Percentiles rank a stretch among this genome's conserved stretches.
Evolutionary conservation across 2,888 invertebrate species (phyloP).

Genomic region (Coelopa pilipes): DNA sequence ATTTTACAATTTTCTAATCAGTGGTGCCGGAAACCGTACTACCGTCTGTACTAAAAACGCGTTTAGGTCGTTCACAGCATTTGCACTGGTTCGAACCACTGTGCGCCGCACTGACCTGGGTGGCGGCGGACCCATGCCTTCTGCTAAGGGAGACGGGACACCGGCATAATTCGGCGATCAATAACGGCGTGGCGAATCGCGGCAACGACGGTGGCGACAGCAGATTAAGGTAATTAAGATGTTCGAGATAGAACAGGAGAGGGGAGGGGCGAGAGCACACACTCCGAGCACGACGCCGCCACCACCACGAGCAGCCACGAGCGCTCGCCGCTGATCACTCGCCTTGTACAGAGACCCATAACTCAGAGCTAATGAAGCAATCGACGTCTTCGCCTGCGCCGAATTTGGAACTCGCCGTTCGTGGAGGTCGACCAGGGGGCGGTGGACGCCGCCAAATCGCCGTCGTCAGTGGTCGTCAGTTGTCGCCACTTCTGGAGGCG

Average conservation of each 20-base stretch:
- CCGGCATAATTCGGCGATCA: constrained; percentile 25
- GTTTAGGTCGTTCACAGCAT: too few species aligned
- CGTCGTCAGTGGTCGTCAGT: constrained; percentile 2
- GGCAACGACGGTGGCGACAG: background rate
- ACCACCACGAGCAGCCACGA: constrained; percentile 5
- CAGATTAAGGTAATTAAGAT: constrained; percentile 28
- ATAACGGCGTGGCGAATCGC: constrained; percentile 23
- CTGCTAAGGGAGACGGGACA: background rate
- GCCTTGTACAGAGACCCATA: constrained; percentile 23
- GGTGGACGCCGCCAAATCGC: background rate
- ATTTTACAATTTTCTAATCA: too few species aligned
- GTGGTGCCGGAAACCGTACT: too few species aligned
- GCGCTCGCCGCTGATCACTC: background rate
- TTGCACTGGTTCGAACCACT: too few species aligned
- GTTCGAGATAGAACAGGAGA: background rate
- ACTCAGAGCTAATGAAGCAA: constrained; percentile 34
- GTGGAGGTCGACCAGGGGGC: background rate
- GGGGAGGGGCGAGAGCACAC: too few species aligned
- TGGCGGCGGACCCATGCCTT: constrained; percentile 11
- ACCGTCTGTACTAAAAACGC: too few species aligned
- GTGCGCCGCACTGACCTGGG: constrained; percentile 8
- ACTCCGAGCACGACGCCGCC: background rate
- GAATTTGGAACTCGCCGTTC: constrained; percentile 21
- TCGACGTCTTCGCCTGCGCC: constrained; percentile 17
- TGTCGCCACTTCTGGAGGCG: background rate